Evolutionary conservation across 1,140 invertebrate genomes (phyloP), one percentile per base, ranked within the genome.

Genomic region (Tetragonula clypearis): DNA sequence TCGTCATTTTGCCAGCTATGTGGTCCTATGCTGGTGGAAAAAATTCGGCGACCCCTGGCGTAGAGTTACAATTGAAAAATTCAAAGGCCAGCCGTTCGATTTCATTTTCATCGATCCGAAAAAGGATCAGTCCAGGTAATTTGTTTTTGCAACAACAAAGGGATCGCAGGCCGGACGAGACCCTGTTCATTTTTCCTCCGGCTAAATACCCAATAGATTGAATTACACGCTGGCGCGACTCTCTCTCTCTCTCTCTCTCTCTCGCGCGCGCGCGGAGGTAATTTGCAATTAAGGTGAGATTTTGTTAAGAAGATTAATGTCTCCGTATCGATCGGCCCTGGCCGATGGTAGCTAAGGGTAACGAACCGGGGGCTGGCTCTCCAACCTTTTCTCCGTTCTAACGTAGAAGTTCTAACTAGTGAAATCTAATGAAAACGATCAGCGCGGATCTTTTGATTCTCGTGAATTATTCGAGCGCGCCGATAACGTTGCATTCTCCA

Each of bases 301-400:
- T 84, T 84, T 84, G 76, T 79, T 84, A 84, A 84, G 82, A 72
- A 79, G 82, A 84, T 84, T 79, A 84, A 79, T 84, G 68, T 79
- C 76, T 79, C 58, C 19, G 30, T 65, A 79, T 84, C 62, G 76
- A 84, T 84, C 82, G n/a, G 5, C 12, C 71, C 26, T 55, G 53
- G 15, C n/a, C 74, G 82, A 62, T 79, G 56, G 53, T n/a, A 60
- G 21, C 62, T 17, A 55, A 79, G 76, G 26, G 56, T 65, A 72
- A 84, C 76, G 82, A 84, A 84, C 76, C 35, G 56, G 6, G 35
- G 76, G 26, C 26, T 14, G 41, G 5, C 2, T 41, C 3, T 41
- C 41, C 4, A 41, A 5, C 6, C 35, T 35, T 41, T 21, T 23
- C 1, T 6, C 19, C 58, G 58, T 60, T 19, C 56, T 15, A 53